Base-by-base conservation (phyloP, 2,797 vertebrate genomes). In the Chaenodraco wilsoni region DNA sequence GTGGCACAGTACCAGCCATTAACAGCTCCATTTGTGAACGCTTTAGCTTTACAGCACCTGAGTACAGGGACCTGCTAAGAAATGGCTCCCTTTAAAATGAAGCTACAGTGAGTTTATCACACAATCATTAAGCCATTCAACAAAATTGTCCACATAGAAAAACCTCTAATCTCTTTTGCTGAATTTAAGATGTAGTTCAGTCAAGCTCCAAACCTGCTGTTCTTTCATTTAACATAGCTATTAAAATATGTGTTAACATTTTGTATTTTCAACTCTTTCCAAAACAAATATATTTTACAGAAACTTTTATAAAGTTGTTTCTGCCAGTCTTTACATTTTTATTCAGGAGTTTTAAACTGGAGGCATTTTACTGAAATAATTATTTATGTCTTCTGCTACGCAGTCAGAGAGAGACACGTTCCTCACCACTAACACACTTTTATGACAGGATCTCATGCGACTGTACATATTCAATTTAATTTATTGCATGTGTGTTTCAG, bases 71-170 rank as follows among this genome's bases (percentile, higher is more conserved):
- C 27, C 57, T 68, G 56, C 56, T 49, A 46, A 72, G 8, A 72
- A 82, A 78, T 40, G 61, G 4, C 59, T 9, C 16, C 23, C 3
- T 68, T 66, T 76, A 56, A 79, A 61, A 57, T 68, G 1, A 58
- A 69, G 65, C 33, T 6, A 43, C 27, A 48, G 19, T 12, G 16
- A 40, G 9, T 6, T 69, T 51, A 60, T 82, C 1, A 19, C 40
- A 19, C 68, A 76, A 78, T 81, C 63, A 2, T 76, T 81, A 52
- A 49, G 49, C 46, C 62, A 69, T 72, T 69, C 57, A 16, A 61
- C 31, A 8, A 59, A 77, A 62, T 40, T 27, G 55, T 54, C 49
- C 40, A 21, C 37, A 13, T 56, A 37, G 27, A n/a, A 63, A 41
- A 37, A 54, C 15, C 50, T 48, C 19, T 49, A 51, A 78, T 74